Conservation (phyloP, 2,888 invertebrate species). For the Morpho helenor region DNA sequence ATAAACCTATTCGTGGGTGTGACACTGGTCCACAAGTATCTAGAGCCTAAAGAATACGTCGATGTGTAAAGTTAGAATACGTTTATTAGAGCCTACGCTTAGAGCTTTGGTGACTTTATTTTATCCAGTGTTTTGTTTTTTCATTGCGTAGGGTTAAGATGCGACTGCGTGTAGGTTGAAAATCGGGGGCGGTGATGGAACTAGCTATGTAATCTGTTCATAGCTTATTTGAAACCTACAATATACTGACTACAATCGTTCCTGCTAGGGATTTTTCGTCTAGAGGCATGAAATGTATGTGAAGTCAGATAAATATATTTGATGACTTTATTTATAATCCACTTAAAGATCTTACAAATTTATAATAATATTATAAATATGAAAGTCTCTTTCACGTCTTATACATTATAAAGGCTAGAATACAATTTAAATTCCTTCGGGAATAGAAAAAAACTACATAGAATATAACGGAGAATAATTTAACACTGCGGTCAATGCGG, state of each 20-base stretch:
- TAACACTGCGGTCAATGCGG: too few relatives aligned
- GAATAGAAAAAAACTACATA: too few relatives aligned
- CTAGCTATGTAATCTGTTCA: slow-evolving; percentile 25
- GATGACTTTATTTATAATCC: too few relatives aligned
- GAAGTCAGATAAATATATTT: too few relatives aligned
- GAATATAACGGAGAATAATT: too few relatives aligned
- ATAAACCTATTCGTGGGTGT: slow-evolving; percentile 64
- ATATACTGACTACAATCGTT: neutral
- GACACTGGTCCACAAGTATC: slow-evolving; percentile 41
- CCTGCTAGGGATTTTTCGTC: neutral
- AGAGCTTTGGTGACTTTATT: slow-evolving; percentile 27
- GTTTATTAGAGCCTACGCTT: slow-evolving; percentile 32
- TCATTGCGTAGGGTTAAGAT: slow-evolving; percentile 43
- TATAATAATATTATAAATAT: too few relatives aligned
- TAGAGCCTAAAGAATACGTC: slow-evolving; percentile 28
- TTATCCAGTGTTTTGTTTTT: slow-evolving; percentile 27
- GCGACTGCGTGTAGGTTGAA: slow-evolving; percentile 38
- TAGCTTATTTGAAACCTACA: slow-evolving; percentile 7
- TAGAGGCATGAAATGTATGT: too few relatives aligned
- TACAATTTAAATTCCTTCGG: too few relatives aligned
- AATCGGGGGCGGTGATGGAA: slow-evolving; percentile 40
- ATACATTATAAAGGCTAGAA: too few relatives aligned
- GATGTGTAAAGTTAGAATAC: slow-evolving; percentile 24
- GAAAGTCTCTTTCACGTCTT: too few relatives aligned
- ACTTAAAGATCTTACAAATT: too few relatives aligned